These are phyloP conservation scores for Diarsia dahlii DNA, from an alignment of 2,888 invertebrate species.

Conservation along the genomic window DNA sequence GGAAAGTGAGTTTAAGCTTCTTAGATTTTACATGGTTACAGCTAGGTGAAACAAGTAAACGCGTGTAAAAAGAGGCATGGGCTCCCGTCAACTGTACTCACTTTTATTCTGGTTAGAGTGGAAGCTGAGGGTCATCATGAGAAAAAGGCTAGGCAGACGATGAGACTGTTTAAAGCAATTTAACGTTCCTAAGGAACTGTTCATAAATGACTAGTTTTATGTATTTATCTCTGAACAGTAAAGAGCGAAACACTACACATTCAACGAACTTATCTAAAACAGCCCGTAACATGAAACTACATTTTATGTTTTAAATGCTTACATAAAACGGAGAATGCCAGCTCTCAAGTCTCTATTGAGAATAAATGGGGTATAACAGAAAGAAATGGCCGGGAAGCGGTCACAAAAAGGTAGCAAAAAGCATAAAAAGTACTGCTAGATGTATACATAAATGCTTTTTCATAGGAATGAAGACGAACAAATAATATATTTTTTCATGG, in stretches of 20 bases:
- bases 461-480: slow-evolving; percentile 34
- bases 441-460: slow-evolving; percentile 47
- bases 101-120: too few relatives aligned
- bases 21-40: too few relatives aligned
- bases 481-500: slow-evolving; percentile 19
- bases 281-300: slow-evolving; percentile 1
- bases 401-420: slow-evolving; percentile 43
- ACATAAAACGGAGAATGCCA: slow-evolving; percentile 22
- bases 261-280: slow-evolving; percentile 18
- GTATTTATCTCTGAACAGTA: neutral
- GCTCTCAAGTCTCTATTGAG: slow-evolving; percentile 20
- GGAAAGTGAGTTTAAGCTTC: too few relatives aligned
- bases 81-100: too few relatives aligned
- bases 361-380: slow-evolving; percentile 50
- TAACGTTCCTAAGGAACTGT: too few relatives aligned
- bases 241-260: neutral
- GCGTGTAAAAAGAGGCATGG: too few relatives aligned
- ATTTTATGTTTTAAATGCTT: slow-evolving; percentile 25
- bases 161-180: too few relatives aligned
- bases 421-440: slow-evolving; percentile 16
- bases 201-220: neutral
- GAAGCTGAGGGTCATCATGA: too few relatives aligned
- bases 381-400: slow-evolving; percentile 37
- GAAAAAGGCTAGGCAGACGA: too few relatives aligned
- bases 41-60: too few relatives aligned